phyloP scores from a whole-genome alignment of 2,888 invertebrate species.

The Thelaira solivaga region DNA sequence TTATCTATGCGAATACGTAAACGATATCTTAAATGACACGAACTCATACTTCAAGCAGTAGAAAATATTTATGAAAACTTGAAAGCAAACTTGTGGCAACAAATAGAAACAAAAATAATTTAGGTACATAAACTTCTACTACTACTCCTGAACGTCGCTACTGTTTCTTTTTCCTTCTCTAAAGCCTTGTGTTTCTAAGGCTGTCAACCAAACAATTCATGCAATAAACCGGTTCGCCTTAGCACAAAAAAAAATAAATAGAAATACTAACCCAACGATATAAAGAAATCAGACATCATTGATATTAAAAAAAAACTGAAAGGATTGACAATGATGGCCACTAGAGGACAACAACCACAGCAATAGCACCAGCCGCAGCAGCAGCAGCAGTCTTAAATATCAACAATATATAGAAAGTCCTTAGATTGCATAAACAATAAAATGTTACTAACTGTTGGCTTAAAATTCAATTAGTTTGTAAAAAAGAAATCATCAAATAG shows the following conservation, averaged over 20 bases:
- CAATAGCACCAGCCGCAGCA: no score
- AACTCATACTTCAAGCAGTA: neutral
- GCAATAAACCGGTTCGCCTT: neutral
- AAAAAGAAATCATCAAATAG: neutral
- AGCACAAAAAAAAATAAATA: neutral
- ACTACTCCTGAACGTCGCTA: no score
- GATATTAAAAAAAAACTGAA: conserved; percentile 22
- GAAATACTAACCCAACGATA: conserved; percentile 3
- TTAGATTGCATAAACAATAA: neutral
- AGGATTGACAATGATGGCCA: conserved; percentile 10
- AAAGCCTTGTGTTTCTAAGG: no score
- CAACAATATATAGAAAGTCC: no score
- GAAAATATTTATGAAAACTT: no score
- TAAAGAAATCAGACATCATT: conserved; percentile 46
- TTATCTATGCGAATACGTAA: conserved; percentile 44
- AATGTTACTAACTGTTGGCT: neutral
- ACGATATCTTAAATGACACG: conserved; percentile 46
- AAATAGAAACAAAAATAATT: no score
- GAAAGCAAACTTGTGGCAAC: no score
- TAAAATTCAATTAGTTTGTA: neutral
- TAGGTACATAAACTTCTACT: no score
- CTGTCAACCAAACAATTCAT: neutral
- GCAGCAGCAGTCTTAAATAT: neutral
- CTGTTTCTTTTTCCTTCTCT: no score
- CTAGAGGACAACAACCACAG: neutral